Base-by-base conservation (phyloP, 2,113 vertebrate species). In the Noctilio leporinus region DNA sequence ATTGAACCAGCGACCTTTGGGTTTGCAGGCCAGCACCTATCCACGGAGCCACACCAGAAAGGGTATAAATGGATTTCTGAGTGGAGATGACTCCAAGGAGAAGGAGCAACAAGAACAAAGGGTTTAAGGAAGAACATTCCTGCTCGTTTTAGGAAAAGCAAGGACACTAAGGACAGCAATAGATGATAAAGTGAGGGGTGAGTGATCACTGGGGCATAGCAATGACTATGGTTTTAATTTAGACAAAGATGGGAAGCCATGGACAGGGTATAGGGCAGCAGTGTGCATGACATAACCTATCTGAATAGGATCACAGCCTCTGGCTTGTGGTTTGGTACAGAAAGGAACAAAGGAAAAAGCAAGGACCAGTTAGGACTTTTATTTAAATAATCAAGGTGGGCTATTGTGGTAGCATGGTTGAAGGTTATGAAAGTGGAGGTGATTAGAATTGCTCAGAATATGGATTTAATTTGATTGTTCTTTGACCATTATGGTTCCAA, bases 401-500 rank as follows among this genome's bases (percentile, higher is more conserved):
- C 81, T 69, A 69, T 33, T 4, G 0, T 26, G 19, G 59, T 55
- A 15, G 30, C 26, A 8, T 1, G 40, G 28, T 35, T 3, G 0
- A 43, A n/a, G 45, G 15, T 64, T 80, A 7, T 22, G 84, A 75
- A 3, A 57, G 8, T 72, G n/a, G n/a, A 47, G 7, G n/a, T 88
- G 88, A 67, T 86, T 90, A 82, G 30, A 57, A 15, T 53, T 81
- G 55, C 24, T 84, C 40, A 67, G 47, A 89, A 80, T 89, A 15
- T 77, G 70, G 45, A 64, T 72, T 33, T 86, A 83, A 77, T 93
- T 91, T 91, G 65, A 67, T 90, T 64, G 40, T 70, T 96, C 30
- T 93, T 95, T 69, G 73, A 43, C 89, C 73, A 26, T 83, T 69
- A 92, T n/a, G n/a, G 28, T 67, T 89, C 72, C 84, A 96, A 93